Evolutionary conservation across 2,797 vertebrate species (phyloP).

Genomic region (Lacerta bilineata): DNA sequence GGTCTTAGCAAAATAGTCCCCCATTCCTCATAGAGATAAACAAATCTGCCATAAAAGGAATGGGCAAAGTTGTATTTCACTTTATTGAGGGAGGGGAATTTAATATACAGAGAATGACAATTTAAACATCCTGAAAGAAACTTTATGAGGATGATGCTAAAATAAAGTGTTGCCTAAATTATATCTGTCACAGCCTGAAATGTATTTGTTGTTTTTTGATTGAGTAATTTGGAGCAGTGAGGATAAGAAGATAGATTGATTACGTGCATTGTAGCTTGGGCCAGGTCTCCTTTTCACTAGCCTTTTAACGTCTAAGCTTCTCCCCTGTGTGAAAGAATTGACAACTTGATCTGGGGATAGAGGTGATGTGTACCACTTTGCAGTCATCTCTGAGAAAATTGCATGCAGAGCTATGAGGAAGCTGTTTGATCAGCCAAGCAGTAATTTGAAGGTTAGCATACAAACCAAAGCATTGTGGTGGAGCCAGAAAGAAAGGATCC

Average conservation of each 20-base stretch:
- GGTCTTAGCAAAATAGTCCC: constrained; percentile 62
- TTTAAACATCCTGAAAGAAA: constrained; percentile 36
- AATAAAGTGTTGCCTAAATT: constrained; percentile 44
- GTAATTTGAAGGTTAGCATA: constrained; percentile 43
- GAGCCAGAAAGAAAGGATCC: background rate
- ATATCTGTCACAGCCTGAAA: constrained; percentile 40
- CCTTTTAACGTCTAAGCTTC: constrained; percentile 36
- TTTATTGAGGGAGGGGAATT: background rate
- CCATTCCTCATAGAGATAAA: constrained; percentile 58
- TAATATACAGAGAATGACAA: constrained; percentile 5
- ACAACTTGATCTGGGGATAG: background rate
- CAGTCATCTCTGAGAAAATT: constrained; percentile 32
- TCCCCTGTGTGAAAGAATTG: constrained; percentile 22
- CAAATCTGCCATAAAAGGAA: constrained; percentile 69
- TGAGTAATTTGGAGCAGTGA: background rate
- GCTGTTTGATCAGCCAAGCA: background rate
- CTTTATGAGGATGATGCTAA: constrained; percentile 55
- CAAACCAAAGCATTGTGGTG: background rate
- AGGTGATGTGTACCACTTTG: constrained; percentile 31
- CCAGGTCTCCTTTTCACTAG: background rate
- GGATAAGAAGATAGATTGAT: background rate
- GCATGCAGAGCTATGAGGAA: background rate
- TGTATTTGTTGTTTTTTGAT: constrained; percentile 21
- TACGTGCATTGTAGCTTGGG: background rate
- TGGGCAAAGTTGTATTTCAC: constrained; percentile 21